Base-by-base conservation (phyloP, 2,888 invertebrate species). In the Dorcus parallelipipedus region DNA sequence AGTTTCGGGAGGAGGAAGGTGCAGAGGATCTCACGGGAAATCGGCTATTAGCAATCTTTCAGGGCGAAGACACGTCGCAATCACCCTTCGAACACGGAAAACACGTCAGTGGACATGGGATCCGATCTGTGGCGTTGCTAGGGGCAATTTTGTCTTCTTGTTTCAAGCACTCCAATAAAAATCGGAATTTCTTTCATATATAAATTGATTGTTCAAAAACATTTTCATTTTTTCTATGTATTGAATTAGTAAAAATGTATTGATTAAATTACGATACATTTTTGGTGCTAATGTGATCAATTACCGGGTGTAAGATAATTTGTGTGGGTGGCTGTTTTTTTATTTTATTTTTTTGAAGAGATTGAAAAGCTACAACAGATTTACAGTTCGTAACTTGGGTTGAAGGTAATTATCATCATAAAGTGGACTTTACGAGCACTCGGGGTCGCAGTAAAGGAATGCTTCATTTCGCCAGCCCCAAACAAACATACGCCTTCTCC, bases 391-490 rank as follows among this genome's bases (percentile, higher is more conserved):
- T 50, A 54, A 55, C 42, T 54, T 50, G n/a, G 26, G 67, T 66
- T 64, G 65, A 66, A 72, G 73, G 76, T 79, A 79, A 79, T 79
- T 78, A 78, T 78, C 77, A 77, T 77, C 78, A 73, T 78, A 78
- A 78, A 79, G 74, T 78, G 77, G 77, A 77, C 76, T 79, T 78
- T 79, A 79, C 79, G 79, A 77, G 74, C 74, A 71, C 74, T 71
- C 70, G 67, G 63, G 65, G 57, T 61, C 67, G 69, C 73, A 70
- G 72, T 75, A 75, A 75, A 76, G 75, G 75, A 76, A 76, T 75
- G 74, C 72, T 73, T 76, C 74, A 74, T 75, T 75, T 74, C 71
- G 67, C 64, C 60, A 62, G 67, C 65, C 47, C 52, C 66, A 67
- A 70, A 71, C 69, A 71, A 72, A 71, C 69, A 71, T 66, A 68